Conservation (phyloP, 2,797 vertebrate species). For the Rhodeus uyekii region DNA sequence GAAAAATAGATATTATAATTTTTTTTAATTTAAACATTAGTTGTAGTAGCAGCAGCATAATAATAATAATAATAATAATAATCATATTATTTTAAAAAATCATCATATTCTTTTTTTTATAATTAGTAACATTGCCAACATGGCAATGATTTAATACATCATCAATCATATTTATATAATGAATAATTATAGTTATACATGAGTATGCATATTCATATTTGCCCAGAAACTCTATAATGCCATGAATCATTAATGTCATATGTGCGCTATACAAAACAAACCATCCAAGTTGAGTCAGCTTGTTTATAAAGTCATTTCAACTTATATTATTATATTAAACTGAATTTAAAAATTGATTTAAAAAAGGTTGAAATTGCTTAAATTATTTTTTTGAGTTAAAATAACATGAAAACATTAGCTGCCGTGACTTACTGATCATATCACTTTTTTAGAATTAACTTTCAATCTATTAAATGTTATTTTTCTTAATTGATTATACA, state of each 20-base stretch:
- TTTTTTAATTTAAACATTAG: background rate
- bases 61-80: background rate
- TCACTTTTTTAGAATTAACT: background rate
- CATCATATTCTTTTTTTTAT: background rate
- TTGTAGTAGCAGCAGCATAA: background rate
- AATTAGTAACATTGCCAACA: background rate
- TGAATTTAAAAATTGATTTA: no score
- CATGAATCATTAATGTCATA: background rate
- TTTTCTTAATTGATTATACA: background rate
- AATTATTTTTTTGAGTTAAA: background rate
- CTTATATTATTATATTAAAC: background rate
- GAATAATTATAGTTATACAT: background rate
- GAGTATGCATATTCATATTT: background rate
- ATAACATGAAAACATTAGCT: background rate
- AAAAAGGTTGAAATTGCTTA: no score
- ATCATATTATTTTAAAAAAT: background rate
- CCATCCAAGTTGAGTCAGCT: background rate
- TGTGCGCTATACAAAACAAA: no score
- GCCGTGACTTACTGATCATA: no score
- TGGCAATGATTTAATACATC: background rate
- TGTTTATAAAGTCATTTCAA: background rate
- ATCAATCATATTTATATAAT: background rate
- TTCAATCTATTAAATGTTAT: background rate
- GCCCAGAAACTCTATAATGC: background rate
- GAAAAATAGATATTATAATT: no score